These are phyloP conservation scores for Atherinosoma microstoma DNA, from an alignment of 2,797 vertebrate genomes.

Conservation along the genomic window DNA sequence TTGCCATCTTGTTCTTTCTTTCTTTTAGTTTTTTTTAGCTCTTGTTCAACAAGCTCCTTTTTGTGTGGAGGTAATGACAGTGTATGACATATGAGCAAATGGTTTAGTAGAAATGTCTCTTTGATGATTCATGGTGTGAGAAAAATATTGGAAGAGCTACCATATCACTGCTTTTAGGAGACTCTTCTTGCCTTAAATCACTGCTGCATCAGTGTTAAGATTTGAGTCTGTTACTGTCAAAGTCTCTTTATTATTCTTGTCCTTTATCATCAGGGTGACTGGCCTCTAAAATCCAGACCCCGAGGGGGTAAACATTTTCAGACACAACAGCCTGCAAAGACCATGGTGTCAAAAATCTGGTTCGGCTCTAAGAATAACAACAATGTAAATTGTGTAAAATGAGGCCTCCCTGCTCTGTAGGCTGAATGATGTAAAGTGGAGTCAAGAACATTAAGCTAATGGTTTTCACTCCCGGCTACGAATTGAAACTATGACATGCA, in stretches of 20 bases:
- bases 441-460: conserved; percentile 18
- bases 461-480: conserved; percentile 4
- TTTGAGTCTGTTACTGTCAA: not conserved
- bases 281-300: conserved; percentile 8
- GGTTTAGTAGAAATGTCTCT: not conserved
- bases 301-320: not conserved
- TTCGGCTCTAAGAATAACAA: conserved; percentile 47
- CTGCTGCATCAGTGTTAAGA: not conserved
- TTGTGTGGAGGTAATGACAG: not conserved
- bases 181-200: not conserved
- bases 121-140: conserved; percentile 3
- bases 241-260: not conserved
- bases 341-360: conserved; percentile 50
- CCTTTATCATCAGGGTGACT: conserved; percentile 9
- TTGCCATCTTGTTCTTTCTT: too few relatives aligned
- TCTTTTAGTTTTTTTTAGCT: not conserved
- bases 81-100: not conserved
- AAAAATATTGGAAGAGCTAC: conserved; percentile 12
- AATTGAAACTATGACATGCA: conserved; percentile 2
- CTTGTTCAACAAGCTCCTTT: not conserved
- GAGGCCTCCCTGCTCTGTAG: conserved; percentile 30
- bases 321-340: conserved; percentile 30
- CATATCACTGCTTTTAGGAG: not conserved
- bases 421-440: conserved; percentile 15
- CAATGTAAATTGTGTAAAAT: conserved; percentile 55